Percentiles rank a stretch among this genome's conserved stretches.
These are phyloP conservation scores for Mandrillus leucophaeus DNA, from an alignment of 2,113 vertebrate species.

Conservation along the genomic window DNA sequence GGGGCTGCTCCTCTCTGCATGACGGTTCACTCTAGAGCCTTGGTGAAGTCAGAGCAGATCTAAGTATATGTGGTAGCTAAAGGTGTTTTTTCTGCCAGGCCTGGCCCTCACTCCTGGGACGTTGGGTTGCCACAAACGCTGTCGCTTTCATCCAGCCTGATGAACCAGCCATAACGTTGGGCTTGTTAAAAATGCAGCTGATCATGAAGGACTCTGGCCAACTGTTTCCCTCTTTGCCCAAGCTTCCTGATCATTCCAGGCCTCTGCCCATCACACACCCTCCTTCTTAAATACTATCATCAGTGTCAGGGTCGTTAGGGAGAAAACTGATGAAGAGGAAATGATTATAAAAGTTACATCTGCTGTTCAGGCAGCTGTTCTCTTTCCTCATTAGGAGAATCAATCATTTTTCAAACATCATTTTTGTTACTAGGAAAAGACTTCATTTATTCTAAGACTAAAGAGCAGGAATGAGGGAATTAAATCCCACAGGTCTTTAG, in stretches of 20 bases:
- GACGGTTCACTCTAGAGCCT: not conserved
- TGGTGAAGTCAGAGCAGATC: not conserved
- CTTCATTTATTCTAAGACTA: conserved; percentile 76
- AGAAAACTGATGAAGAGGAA: conserved; percentile 77
- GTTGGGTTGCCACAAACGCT: not conserved
- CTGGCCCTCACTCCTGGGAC: not conserved
- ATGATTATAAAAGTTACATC: conserved; percentile 78
- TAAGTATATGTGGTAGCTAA: not conserved
- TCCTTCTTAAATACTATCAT: conserved; percentile 75
- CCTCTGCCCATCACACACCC: conserved; percentile 57
- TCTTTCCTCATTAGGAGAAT: conserved; percentile 77
- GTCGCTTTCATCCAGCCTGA: not conserved
- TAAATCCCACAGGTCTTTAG: conserved; percentile 75
- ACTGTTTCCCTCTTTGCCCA: conserved; percentile 39
- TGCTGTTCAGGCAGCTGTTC: conserved; percentile 77
- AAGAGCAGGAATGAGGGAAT: conserved; percentile 65
- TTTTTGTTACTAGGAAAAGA: conserved; percentile 74
- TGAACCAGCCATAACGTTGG: not conserved
- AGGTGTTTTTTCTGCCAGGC: not conserved
- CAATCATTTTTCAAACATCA: conserved; percentile 78
- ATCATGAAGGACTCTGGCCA: not conserved
- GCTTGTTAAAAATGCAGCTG: conserved; percentile 11
- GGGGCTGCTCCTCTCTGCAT: not conserved
- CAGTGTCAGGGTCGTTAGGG: conserved; percentile 69
- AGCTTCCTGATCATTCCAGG: conserved; percentile 58